phyloP scores from a whole-genome alignment of 2,113 vertebrate species.

The Oplegnathus fasciatus region DNA sequence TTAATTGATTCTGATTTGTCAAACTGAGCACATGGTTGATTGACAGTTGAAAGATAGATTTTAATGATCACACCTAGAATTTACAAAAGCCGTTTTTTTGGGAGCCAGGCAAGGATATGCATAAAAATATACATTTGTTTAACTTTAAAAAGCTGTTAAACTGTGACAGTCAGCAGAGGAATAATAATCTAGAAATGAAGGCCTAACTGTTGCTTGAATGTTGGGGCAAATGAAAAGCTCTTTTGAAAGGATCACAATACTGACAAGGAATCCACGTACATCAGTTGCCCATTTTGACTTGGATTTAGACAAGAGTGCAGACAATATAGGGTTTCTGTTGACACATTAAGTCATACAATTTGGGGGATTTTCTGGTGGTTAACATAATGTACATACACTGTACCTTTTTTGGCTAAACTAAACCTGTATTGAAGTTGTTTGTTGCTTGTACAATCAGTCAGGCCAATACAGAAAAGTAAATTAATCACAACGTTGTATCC shows the following conservation, averaged over 20 bases:
- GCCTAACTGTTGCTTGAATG: neutral
- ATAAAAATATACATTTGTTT: neutral
- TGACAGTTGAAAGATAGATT: conserved; percentile 17
- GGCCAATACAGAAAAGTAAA: neutral
- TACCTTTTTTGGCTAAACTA: neutral
- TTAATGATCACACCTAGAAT: neutral
- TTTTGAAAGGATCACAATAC: neutral
- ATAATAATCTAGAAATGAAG: neutral
- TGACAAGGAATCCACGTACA: neutral
- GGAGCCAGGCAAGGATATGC: neutral
- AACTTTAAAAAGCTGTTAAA: conserved; percentile 1
- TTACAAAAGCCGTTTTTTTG: conserved; percentile 5
- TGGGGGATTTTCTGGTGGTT: neutral
- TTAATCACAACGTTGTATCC: neutral
- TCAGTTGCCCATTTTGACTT: neutral
- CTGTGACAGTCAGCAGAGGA: neutral
- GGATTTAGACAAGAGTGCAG: too few relatives aligned
- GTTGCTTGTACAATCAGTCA: neutral
- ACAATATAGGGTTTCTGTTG: neutral
- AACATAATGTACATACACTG: neutral
- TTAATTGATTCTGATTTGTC: conserved; percentile 29
- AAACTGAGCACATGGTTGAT: conserved; percentile 18
- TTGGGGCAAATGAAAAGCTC: neutral
- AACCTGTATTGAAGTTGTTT: neutral
- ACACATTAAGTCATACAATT: neutral